These are phyloP conservation scores for Pipistrellus pygmaeus DNA, from an alignment of 2,797 vertebrate genomes.

Conservation along the genomic window DNA sequence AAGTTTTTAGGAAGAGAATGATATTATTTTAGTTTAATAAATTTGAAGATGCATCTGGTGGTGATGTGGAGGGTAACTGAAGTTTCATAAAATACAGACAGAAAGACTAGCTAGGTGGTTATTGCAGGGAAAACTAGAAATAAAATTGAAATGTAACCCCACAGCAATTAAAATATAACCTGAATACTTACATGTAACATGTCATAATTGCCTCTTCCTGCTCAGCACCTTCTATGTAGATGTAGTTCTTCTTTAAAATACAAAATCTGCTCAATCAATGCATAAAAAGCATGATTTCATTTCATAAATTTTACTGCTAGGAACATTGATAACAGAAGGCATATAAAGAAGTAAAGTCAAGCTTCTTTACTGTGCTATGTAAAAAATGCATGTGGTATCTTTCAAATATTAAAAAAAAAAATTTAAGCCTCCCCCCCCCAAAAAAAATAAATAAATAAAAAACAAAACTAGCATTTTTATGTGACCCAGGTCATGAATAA, in stretches of 20 bases:
- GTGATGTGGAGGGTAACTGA: neutral
- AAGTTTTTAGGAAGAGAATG: neutral
- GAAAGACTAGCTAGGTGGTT: neutral
- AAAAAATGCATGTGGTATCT: slow-evolving; percentile 35
- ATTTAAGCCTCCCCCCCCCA: neutral
- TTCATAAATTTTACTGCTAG: slow-evolving; percentile 34
- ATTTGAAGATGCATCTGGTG: slow-evolving; percentile 23
- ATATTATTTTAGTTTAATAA: neutral
- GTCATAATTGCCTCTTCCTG: neutral
- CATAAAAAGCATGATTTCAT: slow-evolving; percentile 39
- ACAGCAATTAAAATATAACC: slow-evolving; percentile 35
- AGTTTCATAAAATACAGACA: slow-evolving; percentile 18
- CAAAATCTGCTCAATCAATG: neutral
- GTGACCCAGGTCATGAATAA: slow-evolving; percentile 59
- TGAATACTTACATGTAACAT: neutral
- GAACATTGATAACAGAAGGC: slow-evolving; percentile 34
- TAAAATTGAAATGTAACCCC: slow-evolving; percentile 16
- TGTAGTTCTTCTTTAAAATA: slow-evolving; percentile 49
- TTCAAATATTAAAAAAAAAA: slow-evolving; percentile 35
- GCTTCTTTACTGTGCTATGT: slow-evolving; percentile 37
- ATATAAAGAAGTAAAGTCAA: slow-evolving; percentile 57
- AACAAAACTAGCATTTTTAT: slow-evolving; percentile 49
- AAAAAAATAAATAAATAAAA: neutral
- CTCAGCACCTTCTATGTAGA: slow-evolving; percentile 27
- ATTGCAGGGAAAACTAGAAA: slow-evolving; percentile 3